A percentile compares a stretch with the other conserved stretches of the same genome.
These are phyloP conservation scores for Nymphicus hollandicus DNA, from an alignment of 2,113 vertebrate genomes.

Conservation along the genomic window DNA sequence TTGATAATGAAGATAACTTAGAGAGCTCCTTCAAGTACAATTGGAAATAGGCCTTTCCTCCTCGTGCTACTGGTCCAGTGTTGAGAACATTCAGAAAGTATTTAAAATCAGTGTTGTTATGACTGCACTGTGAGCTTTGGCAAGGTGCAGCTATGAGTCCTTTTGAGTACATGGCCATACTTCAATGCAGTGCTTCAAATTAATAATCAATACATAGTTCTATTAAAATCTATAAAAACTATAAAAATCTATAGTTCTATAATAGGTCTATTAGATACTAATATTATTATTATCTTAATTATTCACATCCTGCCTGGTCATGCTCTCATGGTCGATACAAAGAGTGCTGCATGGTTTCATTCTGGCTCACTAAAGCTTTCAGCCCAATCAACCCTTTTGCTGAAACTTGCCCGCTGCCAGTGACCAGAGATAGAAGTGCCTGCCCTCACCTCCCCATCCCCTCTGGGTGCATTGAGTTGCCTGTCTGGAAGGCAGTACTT, in stretches of 20 bases:
- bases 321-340: neutral
- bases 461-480: neutral
- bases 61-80: fast-evolving
- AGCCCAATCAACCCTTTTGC: neutral
- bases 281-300: neutral
- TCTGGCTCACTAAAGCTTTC: neutral
- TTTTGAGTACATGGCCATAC: neutral
- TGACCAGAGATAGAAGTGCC: neutral
- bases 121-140: neutral
- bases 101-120: neutral
- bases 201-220: neutral
- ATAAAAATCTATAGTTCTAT: no score
- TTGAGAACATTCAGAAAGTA: neutral
- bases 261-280: neutral
- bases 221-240: neutral
- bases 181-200: neutral
- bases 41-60: neutral
- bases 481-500: neutral
- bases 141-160: neutral
- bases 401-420: neutral
- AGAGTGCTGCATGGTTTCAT: neutral
- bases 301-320: neutral
- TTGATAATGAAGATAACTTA: no score
- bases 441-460: fast-evolving
- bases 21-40: neutral